Base-by-base conservation (phyloP, 2,797 vertebrate genomes). In the Fundulus diaphanus region DNA sequence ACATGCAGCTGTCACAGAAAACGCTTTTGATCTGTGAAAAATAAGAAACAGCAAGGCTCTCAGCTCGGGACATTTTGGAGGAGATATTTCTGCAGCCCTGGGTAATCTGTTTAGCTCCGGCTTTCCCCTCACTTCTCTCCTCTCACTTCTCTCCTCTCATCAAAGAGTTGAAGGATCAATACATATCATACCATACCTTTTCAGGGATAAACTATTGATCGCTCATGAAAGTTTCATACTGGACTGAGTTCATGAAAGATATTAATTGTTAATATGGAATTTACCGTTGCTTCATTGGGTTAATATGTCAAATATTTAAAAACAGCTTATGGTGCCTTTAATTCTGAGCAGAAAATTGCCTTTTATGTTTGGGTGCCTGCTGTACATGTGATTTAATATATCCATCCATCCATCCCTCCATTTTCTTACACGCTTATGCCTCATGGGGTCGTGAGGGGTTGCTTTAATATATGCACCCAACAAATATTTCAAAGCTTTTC, bases 21-120 rank as follows among this genome's bases (percentile, higher is more conserved):
- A 81, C 44, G 59, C 3, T 13, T 86, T 66, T 75, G 68, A 80
- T 73, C 89, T 90, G 76, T 48, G 11, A 54, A 68, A 49, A 82
- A 83, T 20, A 37, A 78, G 46, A 81, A 83, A 78, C 76, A 74
- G 65, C 56, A 69, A 37, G 63, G 48, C 63, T 27, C 16, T 86
- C 6, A 76, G 33, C 1, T 12, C 35, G 69, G 44, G n/a, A 56
- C 11, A 42, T 40, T 57, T 37, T 9, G 42, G 31, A 71, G 27
- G 29, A 72, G 68, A 3, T 8, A 35, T 27, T n/a, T 31, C 65
- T 61, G 33, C 18, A 11, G 42, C 51, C 27, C 61, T 59, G 31
- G 67, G 48, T 40, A 71, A 61, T 59, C 42, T 20, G 29, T 49
- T 76, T 61, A 69, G 74, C 9, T n/a, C 4, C 66, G 7, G 65